Evolutionary conservation across 2,888 invertebrate species (phyloP).

Genomic region (Pardosa pseudoannulata): DNA sequence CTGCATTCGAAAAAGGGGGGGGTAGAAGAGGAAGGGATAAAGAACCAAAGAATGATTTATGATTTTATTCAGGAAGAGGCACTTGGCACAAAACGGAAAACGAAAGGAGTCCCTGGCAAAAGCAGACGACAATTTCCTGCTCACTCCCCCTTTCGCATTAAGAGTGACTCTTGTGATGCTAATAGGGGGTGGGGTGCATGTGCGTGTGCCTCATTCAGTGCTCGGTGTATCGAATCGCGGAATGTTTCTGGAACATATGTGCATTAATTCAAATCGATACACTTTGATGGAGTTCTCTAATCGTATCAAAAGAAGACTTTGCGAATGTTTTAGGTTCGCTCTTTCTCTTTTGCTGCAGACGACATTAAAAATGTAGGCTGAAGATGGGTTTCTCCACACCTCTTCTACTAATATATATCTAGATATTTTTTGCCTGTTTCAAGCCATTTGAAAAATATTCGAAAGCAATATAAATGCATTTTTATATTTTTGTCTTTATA

Average conservation of each 20-base stretch:
- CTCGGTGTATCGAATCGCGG: constrained; percentile 6
- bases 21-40: neutral
- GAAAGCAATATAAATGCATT: too few species aligned
- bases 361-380: neutral
- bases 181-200: neutral
- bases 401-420: too few species aligned
- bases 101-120: constrained; percentile 26
- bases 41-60: constrained; percentile 37
- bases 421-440: too few species aligned
- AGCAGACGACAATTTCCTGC: constrained; percentile 16
- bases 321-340: neutral
- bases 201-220: neutral
- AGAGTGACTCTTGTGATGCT: constrained; percentile 16
- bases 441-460: too few species aligned
- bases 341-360: neutral
- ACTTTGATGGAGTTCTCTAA: constrained; percentile 4
- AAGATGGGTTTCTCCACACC: neutral
- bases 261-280: constrained; percentile 8
- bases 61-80: constrained; percentile 34
- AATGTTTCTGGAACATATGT: neutral
- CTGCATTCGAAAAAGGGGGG: constrained; percentile 1
- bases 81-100: constrained; percentile 51
- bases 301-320: neutral
- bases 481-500: too few species aligned
- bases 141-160: neutral